Evolutionary conservation across 1,140 invertebrate species (phyloP).

Genomic region (Eumaeus atala): DNA sequence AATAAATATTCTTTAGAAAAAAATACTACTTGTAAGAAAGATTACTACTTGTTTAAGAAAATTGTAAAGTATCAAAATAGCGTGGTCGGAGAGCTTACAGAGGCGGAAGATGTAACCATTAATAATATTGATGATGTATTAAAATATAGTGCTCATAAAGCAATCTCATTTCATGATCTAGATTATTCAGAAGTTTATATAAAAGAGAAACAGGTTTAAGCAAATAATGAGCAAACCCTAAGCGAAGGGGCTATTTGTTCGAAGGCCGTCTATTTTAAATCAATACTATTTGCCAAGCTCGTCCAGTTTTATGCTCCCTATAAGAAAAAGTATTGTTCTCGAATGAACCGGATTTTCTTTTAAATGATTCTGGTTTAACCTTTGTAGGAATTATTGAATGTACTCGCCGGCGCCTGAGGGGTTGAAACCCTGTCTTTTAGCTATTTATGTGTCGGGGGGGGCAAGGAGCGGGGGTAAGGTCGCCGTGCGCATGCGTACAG

Average conservation of each 20-base stretch:
- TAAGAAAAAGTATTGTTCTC: constrained; percentile 32
- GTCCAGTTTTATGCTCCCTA: constrained; percentile 13
- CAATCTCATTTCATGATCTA: too few relatives aligned
- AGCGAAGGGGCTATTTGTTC: constrained; percentile 6
- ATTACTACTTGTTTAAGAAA: too few relatives aligned
- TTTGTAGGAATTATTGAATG: constrained; percentile 69
- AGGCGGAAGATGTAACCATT: background rate
- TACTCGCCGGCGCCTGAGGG: constrained; percentile 56
- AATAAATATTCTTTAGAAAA: too few relatives aligned
- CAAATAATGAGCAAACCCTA: background rate
- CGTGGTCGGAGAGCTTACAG: too few relatives aligned
- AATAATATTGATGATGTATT: too few relatives aligned
- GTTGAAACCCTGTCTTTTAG: constrained; percentile 70
- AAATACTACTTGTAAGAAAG: too few relatives aligned
- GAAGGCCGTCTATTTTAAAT: background rate
- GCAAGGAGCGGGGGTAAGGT: constrained; percentile 45
- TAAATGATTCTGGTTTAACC: constrained; percentile 67
- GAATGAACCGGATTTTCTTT: constrained; percentile 54
- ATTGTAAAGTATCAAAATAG: too few relatives aligned
- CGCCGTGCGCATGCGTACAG: constrained; percentile 55
- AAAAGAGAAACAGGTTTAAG: too few relatives aligned
- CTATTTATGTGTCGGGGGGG: constrained; percentile 72
- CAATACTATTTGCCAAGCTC: background rate
- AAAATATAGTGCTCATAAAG: too few relatives aligned
- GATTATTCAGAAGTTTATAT: too few relatives aligned